Base-by-base conservation (phyloP, 2,113 vertebrate genomes). In the Clinocottus analis region DNA sequence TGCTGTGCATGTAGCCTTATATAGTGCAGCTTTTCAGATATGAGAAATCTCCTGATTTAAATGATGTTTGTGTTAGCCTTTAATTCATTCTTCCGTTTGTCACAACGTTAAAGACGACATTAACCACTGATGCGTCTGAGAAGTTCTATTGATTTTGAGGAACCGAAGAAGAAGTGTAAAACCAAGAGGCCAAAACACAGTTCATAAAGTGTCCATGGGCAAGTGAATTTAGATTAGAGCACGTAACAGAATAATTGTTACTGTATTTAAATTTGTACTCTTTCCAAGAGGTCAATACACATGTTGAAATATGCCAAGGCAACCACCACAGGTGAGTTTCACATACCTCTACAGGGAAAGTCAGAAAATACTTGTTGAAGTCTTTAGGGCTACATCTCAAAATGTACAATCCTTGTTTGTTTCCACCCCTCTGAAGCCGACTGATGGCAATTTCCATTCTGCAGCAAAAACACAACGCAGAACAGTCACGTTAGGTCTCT, bases 361-460 rank as follows among this genome's bases (percentile, higher is more conserved):
- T 99, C 89, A 99, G 94, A 88, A 97, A 98, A 89, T 97, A 99
- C 69, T 97, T 97, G 91, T 97, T 96, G 75, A 96, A 98, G 59
- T 99, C 97, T 92, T 98, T 99, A 5, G 98, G 97, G 89, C 97
- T 98, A 82, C 96, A 97, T 63, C 97, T 96, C 90, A 99, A 96
- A 82, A 99, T 96, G 39, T 97, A 99, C 77, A 96, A 87, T 45
- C 97, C 97, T 49, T 86, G 95, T 82, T 97, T 96, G 93, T 96
- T 96, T 35, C 96, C 96, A 0, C 94, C 94, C 80, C 95, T 97
- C 73, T 96, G 97, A 87, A 99, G 92, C 67, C 96, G 96, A 81
- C 82, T 96, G 76, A 96, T 94, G 70, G 97, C 96, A 86, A 98
- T 98, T 92, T 99, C 98, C 95, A 97, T 96, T 82, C 98, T 99